Conservation (phyloP, 2,113 vertebrate genomes). For the Rousettus leschenaultii region DNA sequence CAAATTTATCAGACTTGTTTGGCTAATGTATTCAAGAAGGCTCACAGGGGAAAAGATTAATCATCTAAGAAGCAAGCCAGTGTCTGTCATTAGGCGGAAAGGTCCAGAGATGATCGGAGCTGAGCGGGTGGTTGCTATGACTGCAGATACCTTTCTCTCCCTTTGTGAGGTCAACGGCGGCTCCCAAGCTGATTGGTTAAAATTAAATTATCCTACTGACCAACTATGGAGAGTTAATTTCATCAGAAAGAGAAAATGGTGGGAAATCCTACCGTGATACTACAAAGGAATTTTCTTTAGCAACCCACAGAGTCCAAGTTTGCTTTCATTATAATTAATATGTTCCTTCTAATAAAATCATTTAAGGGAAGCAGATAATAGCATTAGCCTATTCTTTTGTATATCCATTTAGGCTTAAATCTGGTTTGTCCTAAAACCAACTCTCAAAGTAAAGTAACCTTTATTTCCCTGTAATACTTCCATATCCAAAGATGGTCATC, state of each 20-base stretch:
- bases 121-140: constrained; percentile 85
- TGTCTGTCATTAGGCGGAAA: constrained; percentile 85
- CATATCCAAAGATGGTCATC: constrained; percentile 64
- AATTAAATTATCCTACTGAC: constrained; percentile 85
- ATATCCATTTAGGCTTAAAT: constrained; percentile 78
- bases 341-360: constrained; percentile 84
- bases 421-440: constrained; percentile 77
- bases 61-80: constrained; percentile 88
- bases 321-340: constrained; percentile 84
- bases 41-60: constrained; percentile 90
- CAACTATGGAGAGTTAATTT: constrained; percentile 86
- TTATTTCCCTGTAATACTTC: constrained; percentile 78
- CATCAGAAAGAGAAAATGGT: constrained; percentile 82
- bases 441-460: constrained; percentile 77
- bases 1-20: constrained; percentile 89
- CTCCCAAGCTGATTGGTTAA: constrained; percentile 88
- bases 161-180: constrained; percentile 86
- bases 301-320: constrained; percentile 80
- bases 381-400: constrained; percentile 79
- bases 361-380: constrained; percentile 81
- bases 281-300: constrained; percentile 87
- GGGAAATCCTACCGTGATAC: constrained; percentile 80
- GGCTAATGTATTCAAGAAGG: constrained; percentile 88
- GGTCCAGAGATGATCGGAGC: constrained; percentile 83
- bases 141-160: constrained; percentile 82